Evolutionary conservation across 1,140 invertebrate species (phyloP).

Genomic region (Aphaenogaster floridana): DNA sequence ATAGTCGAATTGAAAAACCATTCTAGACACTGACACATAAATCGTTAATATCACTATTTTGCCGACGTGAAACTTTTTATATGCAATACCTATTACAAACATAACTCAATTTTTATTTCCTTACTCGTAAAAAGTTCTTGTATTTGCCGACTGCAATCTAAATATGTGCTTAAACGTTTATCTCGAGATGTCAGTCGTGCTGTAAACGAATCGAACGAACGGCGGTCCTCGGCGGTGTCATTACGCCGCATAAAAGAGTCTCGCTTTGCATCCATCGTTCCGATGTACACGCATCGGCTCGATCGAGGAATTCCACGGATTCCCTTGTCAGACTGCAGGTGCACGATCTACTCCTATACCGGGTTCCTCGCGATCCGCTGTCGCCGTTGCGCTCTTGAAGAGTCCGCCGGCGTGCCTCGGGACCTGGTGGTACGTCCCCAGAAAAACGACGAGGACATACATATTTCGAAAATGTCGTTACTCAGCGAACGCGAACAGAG

Average conservation of each 20-base stretch:
- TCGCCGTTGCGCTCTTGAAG: slow-evolving; percentile 30
- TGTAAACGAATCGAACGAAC: slow-evolving; percentile 60
- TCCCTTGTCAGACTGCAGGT: slow-evolving; percentile 72
- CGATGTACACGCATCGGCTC: slow-evolving; percentile 60
- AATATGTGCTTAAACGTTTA: not conserved
- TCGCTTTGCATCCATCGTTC: slow-evolving; percentile 75
- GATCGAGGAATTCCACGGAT: slow-evolving; percentile 75
- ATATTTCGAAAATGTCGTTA: slow-evolving; percentile 77
- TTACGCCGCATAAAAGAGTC: slow-evolving; percentile 66
- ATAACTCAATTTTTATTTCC: not conserved
- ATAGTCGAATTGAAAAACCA: not conserved
- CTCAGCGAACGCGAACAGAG: slow-evolving; percentile 49
- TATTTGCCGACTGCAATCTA: not conserved
- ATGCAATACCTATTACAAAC: not conserved
- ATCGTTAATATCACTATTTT: not conserved
- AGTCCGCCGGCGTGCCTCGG: slow-evolving; percentile 23
- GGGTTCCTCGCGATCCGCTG: slow-evolving; percentile 50
- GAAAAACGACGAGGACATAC: slow-evolving; percentile 57
- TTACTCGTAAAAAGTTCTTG: not conserved
- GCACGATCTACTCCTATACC: slow-evolving; percentile 62
- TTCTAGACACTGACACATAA: not conserved
- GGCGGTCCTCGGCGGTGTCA: slow-evolving; percentile 62
- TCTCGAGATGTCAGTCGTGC: slow-evolving; percentile 7
- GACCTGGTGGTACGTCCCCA: not conserved
- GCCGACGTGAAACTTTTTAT: not conserved